Conservation (phyloP, 1,140 invertebrate genomes). For the Whitmania pigra region DNA sequence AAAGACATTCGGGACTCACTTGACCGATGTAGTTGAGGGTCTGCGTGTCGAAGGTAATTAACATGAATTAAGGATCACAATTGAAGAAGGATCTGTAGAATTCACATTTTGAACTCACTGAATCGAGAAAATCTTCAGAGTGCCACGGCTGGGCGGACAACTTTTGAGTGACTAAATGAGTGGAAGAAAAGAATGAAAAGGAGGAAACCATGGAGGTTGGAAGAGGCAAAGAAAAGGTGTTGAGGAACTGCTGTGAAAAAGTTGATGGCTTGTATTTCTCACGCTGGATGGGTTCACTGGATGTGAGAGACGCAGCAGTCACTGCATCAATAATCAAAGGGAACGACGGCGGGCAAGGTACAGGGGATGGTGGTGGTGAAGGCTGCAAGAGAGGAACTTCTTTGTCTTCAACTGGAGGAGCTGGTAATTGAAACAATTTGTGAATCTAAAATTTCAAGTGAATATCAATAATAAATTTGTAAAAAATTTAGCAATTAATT, state of each 20-base stretch:
- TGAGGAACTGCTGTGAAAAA: neutral
- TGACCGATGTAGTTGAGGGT: constrained; percentile 76
- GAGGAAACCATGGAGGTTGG: constrained; percentile 6
- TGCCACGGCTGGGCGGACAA: neutral
- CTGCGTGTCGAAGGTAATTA: constrained; percentile 45
- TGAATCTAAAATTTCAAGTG: too few species aligned
- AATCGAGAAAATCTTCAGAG: constrained; percentile 17
- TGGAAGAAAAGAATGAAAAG: neutral
- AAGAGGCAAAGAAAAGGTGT: neutral
- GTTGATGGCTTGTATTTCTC: neutral
- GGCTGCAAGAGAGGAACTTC: too few species aligned
- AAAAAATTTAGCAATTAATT: too few species aligned
- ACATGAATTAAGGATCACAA: neutral
- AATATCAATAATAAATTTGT: too few species aligned
- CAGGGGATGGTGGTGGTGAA: too few species aligned
- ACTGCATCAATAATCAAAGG: too few species aligned
- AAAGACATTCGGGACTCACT: constrained; percentile 75
- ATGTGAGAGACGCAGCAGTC: too few species aligned
- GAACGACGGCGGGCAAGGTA: too few species aligned
- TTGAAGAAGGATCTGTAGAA: neutral
- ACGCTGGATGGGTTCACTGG: too few species aligned
- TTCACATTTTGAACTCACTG: neutral
- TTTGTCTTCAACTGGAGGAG: too few species aligned
- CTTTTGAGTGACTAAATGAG: neutral
- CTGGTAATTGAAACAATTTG: too few species aligned